Evolutionary conservation across 2,113 vertebrate species (phyloP).

Genomic region (Neodontobutis hainanensis): DNA sequence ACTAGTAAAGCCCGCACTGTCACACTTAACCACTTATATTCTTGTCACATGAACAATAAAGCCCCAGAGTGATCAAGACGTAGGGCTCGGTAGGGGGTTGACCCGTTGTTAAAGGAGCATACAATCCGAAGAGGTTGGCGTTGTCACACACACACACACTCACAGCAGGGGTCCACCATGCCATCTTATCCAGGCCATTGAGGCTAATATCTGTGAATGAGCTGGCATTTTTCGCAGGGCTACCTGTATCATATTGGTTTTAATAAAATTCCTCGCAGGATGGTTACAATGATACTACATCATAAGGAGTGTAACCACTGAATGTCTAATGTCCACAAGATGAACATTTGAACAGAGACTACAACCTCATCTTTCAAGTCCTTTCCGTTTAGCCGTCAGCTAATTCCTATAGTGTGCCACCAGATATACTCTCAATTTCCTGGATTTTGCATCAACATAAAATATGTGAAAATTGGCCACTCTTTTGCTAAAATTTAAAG

Average conservation of each 20-base stretch:
- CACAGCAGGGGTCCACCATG: conserved; percentile 70
- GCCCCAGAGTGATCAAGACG: conserved; percentile 64
- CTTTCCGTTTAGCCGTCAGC: conserved; percentile 15
- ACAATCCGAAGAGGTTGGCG: conserved; percentile 46
- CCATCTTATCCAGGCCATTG: conserved; percentile 68
- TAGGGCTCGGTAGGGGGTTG: conserved; percentile 35
- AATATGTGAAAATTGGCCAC: not conserved
- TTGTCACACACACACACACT: conserved; percentile 29
- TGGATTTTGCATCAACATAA: too few species aligned
- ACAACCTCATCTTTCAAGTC: conserved; percentile 7
- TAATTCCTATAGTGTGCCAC: not conserved
- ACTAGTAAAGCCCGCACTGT: not conserved
- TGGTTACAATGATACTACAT: conserved; percentile 42
- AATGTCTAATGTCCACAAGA: conserved; percentile 1
- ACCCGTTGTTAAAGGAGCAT: conserved; percentile 51
- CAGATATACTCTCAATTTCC: too few species aligned
- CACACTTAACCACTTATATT: conserved; percentile 29
- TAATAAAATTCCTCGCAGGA: conserved; percentile 51
- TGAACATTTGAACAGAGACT: conserved; percentile 1
- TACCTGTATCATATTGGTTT: conserved; percentile 24
- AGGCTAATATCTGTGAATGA: conserved; percentile 79
- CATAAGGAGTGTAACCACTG: conserved; percentile 15
- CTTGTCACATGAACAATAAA: conserved; percentile 60
- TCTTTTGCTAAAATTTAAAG: not conserved
- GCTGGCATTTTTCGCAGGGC: conserved; percentile 49